phyloP scores from a whole-genome alignment of 2,113 vertebrate genomes.

The Rhinoderma darwinii region DNA sequence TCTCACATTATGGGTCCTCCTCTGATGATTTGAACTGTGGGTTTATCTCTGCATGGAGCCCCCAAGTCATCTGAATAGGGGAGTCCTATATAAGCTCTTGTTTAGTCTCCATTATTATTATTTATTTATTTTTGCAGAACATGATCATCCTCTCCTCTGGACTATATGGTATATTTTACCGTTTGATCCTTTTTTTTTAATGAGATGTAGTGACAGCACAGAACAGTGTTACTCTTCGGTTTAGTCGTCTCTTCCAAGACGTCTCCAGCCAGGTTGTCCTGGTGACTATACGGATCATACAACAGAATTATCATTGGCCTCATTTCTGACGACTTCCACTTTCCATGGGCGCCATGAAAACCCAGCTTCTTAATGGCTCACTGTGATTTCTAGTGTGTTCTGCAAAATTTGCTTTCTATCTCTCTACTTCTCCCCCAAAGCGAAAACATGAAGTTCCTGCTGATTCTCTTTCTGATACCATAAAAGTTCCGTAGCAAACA shows the following conservation, averaged over 20 bases:
- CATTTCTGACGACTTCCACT: neutral
- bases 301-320: neutral
- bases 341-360: neutral
- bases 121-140: too few relatives aligned
- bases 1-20: too few relatives aligned
- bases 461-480: slow-evolving; percentile 15
- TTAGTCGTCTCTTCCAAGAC: neutral
- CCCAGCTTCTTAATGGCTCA: slow-evolving; percentile 12
- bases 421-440: slow-evolving; percentile 22
- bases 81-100: too few relatives aligned
- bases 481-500: slow-evolving; percentile 43
- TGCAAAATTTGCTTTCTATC: slow-evolving; percentile 34
- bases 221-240: neutral
- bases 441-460: slow-evolving; percentile 20
- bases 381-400: slow-evolving; percentile 19
- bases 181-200: too few relatives aligned
- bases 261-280: neutral
- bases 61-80: too few relatives aligned
- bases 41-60: too few relatives aligned
- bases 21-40: too few relatives aligned
- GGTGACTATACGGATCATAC: neutral
- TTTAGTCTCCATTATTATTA: too few relatives aligned
- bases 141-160: neutral
- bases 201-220: neutral
- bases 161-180: neutral